phyloP scores from a whole-genome alignment of 2,113 vertebrate genomes.

The Cebus imitator region DNA sequence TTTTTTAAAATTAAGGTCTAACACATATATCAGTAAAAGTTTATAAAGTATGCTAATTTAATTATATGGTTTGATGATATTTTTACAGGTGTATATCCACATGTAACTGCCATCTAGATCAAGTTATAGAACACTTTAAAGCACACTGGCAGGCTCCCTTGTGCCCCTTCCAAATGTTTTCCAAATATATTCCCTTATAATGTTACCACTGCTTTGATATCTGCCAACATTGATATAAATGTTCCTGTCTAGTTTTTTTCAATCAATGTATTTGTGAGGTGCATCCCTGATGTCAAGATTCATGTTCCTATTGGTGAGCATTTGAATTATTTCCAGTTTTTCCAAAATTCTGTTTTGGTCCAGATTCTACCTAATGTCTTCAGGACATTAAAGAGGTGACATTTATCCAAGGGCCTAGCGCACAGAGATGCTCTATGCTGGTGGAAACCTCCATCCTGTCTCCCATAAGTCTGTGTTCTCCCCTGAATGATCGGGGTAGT shows the following conservation, averaged over 20 bases:
- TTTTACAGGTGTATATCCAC: neutral
- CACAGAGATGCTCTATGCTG: neutral
- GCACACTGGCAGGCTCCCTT: neutral
- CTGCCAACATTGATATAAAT: neutral
- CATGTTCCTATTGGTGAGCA: neutral
- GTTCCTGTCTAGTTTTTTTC: neutral
- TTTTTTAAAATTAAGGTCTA: neutral
- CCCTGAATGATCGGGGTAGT: neutral
- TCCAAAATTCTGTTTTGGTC: neutral
- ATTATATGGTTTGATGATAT: neutral
- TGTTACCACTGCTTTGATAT: neutral
- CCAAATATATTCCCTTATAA: neutral
- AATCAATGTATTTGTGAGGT: neutral
- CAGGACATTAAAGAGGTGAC: neutral
- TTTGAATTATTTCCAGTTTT: constrained; percentile 5
- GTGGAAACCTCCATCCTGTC: neutral
- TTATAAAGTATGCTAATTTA: neutral
- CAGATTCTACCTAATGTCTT: neutral
- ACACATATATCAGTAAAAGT: neutral
- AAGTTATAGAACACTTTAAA: neutral
- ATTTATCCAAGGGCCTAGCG: neutral
- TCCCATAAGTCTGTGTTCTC: neutral
- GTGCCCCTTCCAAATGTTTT: neutral
- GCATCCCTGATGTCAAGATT: neutral
- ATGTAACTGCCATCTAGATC: neutral